Base-by-base conservation (phyloP, 2,113 vertebrate species). In the Nycticorax nycticorax region DNA sequence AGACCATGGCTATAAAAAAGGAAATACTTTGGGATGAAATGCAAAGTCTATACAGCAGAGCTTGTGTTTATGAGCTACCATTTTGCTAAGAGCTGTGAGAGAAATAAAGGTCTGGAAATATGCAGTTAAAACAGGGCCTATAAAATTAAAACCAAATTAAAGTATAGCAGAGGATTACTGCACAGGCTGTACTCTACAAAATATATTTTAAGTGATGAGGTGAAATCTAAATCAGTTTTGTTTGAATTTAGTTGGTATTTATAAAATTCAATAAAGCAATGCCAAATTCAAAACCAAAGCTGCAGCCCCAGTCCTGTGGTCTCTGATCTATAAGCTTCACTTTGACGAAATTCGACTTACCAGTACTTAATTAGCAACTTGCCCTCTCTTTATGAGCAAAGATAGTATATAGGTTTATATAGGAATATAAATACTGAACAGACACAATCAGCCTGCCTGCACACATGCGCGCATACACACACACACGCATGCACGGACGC, bases 1-100 rank as follows among this genome's bases (percentile, higher is more conserved):
- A 99, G 98, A 99, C 98, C 98, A 97, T 88, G 98, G 98, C 98
- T 98, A 99, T 99, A 99, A 99, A 99, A 98, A 98, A 98, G 98
- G 98, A 99, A 99, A 98, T 98, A 99, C 98, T 98, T 98, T 98
- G 98, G 99, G 98, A 99, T 99, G 99, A 99, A 99, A 99, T 99
- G 99, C 98, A 99, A 99, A 99, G 99, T 99, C 98, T 99, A 99
- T 99, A 99, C 98, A 99, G 99, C 99, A 98, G 98, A 99, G 98
- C 98, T 98, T 98, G 97, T 99, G 98, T 99, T 99, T 99, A 99
- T 98, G 99, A 99, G 99, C 98, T 98, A 98, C 98, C 98, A 98
- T 98, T 98, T 98, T 98, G 98, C 98, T 98, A 98, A 98, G 98
- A 98, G 98, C 98, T 98, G 98, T 98, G 98, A 98, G 98, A 98